Percentiles rank a stretch among this genome's conserved stretches.
phyloP scores from a whole-genome alignment of 2,797 vertebrate species.

The Pseudochromis fuscus region DNA sequence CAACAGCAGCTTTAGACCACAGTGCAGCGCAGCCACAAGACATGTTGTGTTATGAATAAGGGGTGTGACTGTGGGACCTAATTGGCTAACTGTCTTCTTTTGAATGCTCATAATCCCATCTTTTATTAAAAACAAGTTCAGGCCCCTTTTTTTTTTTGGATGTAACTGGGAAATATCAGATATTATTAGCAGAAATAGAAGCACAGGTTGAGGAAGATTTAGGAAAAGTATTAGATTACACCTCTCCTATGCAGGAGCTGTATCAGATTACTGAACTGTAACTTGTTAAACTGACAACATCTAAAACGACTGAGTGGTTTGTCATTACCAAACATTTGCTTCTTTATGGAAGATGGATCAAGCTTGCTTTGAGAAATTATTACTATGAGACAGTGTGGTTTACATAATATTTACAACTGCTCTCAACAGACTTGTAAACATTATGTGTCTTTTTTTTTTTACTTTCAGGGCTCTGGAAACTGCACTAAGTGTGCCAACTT shows the following conservation, averaged over 20 bases:
- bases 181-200: conserved; percentile 17
- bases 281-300: conserved; percentile 15
- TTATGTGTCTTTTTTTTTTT: conserved; percentile 1
- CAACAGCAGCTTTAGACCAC: conserved; percentile 31
- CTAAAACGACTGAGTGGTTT: conserved; percentile 13
- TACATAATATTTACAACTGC: conserved; percentile 52
- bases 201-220: conserved; percentile 2
- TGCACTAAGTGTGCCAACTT: conserved; percentile 92
- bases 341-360: conserved; percentile 30
- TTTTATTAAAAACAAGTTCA: conserved; percentile 39
- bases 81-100: conserved; percentile 38
- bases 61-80: conserved; percentile 45
- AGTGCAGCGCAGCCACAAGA: conserved; percentile 46
- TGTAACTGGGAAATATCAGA: neutral
- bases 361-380: conserved; percentile 39
- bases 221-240: conserved; percentile 19
- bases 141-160: neutral
- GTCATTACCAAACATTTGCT: conserved; percentile 45
- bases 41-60: conserved; percentile 48
- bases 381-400: conserved; percentile 40
- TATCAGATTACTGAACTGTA: conserved; percentile 11
- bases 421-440: conserved; percentile 45
- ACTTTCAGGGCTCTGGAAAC: conserved; percentile 88
- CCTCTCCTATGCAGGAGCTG: conserved; percentile 12
- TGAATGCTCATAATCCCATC: conserved; percentile 26